These are phyloP conservation scores for Cirrhinus mrigala DNA, from an alignment of 2,797 vertebrate genomes.

Conservation along the genomic window DNA sequence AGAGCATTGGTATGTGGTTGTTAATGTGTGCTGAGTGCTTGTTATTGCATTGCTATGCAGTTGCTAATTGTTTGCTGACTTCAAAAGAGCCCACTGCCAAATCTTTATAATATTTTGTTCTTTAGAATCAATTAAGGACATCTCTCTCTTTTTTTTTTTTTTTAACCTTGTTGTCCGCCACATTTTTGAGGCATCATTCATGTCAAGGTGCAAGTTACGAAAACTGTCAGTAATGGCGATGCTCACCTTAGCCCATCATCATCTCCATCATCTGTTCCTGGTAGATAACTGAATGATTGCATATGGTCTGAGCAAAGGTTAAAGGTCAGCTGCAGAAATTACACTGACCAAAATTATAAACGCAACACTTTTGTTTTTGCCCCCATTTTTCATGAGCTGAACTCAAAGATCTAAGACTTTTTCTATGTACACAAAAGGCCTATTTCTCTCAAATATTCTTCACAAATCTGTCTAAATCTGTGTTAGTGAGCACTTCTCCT, in stretches of 20 bases:
- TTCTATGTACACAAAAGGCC: too few species aligned
- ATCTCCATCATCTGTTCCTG: not conserved
- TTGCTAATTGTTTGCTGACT: conserved; percentile 14
- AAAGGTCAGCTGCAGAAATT: not conserved
- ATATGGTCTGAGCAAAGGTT: not conserved
- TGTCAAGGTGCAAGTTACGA: not conserved
- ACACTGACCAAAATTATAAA: too few species aligned
- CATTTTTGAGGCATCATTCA: not conserved
- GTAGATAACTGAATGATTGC: not conserved
- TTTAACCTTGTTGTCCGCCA: not conserved
- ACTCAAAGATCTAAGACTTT: too few species aligned
- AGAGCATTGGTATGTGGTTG: conserved; percentile 7
- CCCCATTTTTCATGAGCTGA: too few species aligned
- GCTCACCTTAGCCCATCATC: not conserved
- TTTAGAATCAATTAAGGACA: not conserved
- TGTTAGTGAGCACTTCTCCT: too few species aligned
- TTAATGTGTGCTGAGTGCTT: conserved; percentile 16
- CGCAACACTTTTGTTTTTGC: too few species aligned
- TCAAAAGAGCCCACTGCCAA: not conserved
- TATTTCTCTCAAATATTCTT: too few species aligned
- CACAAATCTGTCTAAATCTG: too few species aligned
- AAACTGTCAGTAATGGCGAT: not conserved
- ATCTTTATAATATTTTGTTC: not conserved
- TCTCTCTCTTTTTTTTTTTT: too few species aligned
- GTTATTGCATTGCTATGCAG: conserved; percentile 20